Evolutionary conservation across 2,888 invertebrate species (phyloP).

Genomic region (Hirtodrosophila histrioides): DNA sequence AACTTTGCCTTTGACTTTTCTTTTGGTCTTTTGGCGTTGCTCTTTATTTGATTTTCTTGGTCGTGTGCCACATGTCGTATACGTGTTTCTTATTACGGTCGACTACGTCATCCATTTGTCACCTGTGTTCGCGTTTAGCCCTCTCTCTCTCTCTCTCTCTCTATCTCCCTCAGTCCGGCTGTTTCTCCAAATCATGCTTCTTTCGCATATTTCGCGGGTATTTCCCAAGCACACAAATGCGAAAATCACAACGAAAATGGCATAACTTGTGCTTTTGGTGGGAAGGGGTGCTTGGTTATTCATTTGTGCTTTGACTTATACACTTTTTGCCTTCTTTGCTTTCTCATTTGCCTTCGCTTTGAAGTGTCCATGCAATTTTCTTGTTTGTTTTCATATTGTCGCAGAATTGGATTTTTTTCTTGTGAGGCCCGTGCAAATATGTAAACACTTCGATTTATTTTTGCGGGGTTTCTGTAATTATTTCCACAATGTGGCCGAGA

Average conservation of each 20-base stretch:
- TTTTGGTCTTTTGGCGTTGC: conserved; percentile 33
- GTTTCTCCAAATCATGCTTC: conserved; percentile 57
- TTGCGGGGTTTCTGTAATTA: conserved; percentile 31
- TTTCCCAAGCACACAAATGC: conserved; percentile 61
- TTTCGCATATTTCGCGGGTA: conserved; percentile 65
- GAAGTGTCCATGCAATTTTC: conserved; percentile 26
- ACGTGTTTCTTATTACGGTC: conserved; percentile 65
- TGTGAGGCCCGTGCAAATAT: conserved; percentile 9
- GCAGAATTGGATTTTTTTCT: conserved; percentile 24
- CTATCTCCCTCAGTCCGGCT: conserved; percentile 6
- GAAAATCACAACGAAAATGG: conserved; percentile 22
- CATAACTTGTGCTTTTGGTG: conserved; percentile 8
- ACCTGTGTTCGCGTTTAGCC: conserved; percentile 47
- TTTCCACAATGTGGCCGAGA: background rate
- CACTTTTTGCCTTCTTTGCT: conserved; percentile 30
- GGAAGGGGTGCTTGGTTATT: conserved; percentile 21
- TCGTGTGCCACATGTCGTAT: conserved; percentile 74
- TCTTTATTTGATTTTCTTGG: conserved; percentile 31
- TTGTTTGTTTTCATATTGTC: conserved; percentile 37
- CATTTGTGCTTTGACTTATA: conserved; percentile 22
- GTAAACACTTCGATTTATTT: conserved; percentile 46
- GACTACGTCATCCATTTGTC: conserved; percentile 71
- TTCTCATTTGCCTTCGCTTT: conserved; percentile 24
- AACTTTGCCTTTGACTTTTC: conserved; percentile 45
- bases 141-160: conserved; percentile 8